phyloP scores from a whole-genome alignment of 2,113 vertebrate genomes.

The Seriola aureovittata region DNA sequence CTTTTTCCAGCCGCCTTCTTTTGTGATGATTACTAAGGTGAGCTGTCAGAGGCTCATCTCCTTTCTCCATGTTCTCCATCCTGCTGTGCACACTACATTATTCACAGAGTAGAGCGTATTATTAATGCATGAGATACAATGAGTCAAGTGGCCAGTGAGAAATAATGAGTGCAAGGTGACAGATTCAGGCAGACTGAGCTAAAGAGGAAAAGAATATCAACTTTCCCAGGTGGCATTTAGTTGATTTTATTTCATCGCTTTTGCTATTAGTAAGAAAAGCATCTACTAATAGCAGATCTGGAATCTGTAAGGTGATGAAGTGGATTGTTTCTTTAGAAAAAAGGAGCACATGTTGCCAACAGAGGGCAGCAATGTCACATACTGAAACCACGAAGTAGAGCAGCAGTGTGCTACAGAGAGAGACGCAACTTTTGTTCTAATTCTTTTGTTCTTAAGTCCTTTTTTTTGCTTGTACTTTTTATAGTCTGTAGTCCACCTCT shows the following conservation, averaged over 20 bases:
- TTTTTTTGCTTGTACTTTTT: neutral
- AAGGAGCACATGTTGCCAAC: slow-evolving; percentile 22
- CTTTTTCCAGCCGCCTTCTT: slow-evolving; percentile 32
- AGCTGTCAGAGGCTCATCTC: slow-evolving; percentile 51
- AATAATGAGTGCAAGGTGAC: slow-evolving; percentile 57
- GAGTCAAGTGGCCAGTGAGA: slow-evolving; percentile 57
- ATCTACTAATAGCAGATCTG: too few species aligned
- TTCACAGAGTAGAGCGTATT: slow-evolving; percentile 59
- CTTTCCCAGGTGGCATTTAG: neutral
- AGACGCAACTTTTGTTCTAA: neutral
- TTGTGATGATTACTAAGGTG: slow-evolving; percentile 54
- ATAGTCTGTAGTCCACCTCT: neutral
- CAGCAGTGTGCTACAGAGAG: neutral
- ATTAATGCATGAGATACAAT: slow-evolving; percentile 65
- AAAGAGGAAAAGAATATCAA: slow-evolving; percentile 42
- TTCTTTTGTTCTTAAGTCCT: neutral
- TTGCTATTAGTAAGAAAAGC: neutral
- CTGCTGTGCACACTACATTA: slow-evolving; percentile 58
- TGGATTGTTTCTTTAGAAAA: neutral
- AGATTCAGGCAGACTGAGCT: slow-evolving; percentile 8
- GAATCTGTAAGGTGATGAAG: neutral
- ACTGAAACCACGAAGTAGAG: neutral
- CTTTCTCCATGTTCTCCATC: slow-evolving; percentile 13
- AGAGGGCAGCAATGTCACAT: slow-evolving; percentile 67
- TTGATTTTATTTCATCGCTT: neutral